Conservation (phyloP, 1,140 invertebrate species). For the Heliconius nattereri region DNA sequence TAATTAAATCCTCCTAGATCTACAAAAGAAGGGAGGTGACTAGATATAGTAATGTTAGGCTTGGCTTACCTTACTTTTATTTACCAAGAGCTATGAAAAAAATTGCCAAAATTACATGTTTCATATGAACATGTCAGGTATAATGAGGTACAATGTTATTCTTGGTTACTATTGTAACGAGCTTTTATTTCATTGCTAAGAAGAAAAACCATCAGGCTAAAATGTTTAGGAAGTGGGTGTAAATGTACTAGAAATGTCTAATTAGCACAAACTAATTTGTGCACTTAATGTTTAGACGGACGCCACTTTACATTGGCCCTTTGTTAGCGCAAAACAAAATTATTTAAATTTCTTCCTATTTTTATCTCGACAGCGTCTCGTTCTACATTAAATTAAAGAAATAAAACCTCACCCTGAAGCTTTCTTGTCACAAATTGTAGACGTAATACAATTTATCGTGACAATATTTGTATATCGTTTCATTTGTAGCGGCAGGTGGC, state of each 20-base stretch:
- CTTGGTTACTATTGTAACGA: not conserved
- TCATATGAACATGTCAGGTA: too few species aligned
- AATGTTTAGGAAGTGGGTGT: not conserved
- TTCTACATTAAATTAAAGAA: constrained; percentile 6
- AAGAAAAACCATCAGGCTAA: not conserved
- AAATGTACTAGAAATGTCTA: not conserved
- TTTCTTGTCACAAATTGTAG: constrained; percentile 7
- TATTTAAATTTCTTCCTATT: not conserved
- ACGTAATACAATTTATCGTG: constrained; percentile 6
- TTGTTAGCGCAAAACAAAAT: constrained; percentile 4
- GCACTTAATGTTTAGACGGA: not conserved
- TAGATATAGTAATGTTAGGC: too few species aligned
- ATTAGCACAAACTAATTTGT: not conserved
- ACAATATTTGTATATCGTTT: constrained; percentile 18
- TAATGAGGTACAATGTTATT: too few species aligned
- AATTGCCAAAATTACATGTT: too few species aligned
- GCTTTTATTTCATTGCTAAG: not conserved
- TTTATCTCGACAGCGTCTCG: not conserved
- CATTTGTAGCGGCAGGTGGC: constrained; percentile 10
- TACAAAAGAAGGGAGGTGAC: too few species aligned
- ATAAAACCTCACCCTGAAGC: not conserved
- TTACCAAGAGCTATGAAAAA: too few species aligned
- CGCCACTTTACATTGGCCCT: not conserved
- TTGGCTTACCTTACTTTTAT: too few species aligned
- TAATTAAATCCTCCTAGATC: too few species aligned